Evolutionary conservation across 2,113 vertebrate species (phyloP).

Genomic region (Leptobrachium ailaonicum): DNA sequence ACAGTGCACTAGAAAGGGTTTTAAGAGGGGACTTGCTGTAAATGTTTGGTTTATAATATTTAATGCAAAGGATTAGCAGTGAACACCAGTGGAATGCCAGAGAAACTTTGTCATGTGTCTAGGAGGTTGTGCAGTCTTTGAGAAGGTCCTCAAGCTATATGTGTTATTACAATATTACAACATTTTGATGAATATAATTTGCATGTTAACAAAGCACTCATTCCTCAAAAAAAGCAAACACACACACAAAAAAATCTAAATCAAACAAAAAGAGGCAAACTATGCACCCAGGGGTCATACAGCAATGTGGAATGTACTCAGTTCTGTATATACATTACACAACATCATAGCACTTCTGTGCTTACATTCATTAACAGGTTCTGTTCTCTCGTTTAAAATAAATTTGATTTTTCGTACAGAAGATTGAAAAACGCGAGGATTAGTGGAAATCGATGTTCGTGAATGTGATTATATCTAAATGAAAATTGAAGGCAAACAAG

Average conservation of each 20-base stretch:
- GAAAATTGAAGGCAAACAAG: not conserved
- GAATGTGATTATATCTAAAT: not conserved
- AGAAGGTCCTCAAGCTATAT: conserved; percentile 22
- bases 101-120: conserved; percentile 33
- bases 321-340: conserved; percentile 38
- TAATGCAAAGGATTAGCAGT: conserved; percentile 52
- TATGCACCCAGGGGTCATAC: conserved; percentile 40
- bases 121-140: conserved; percentile 48
- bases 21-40: conserved; percentile 53
- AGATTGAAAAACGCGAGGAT: not conserved
- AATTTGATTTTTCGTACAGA: not conserved
- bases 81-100: conserved; percentile 54
- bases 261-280: conserved; percentile 27
- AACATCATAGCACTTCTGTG: conserved; percentile 37
- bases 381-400: not conserved
- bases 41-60: conserved; percentile 46
- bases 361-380: conserved; percentile 42
- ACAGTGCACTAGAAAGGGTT: conserved; percentile 65
- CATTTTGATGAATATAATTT: conserved; percentile 44
- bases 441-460: not conserved
- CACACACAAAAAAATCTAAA: not conserved
- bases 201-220: conserved; percentile 19
- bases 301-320: conserved; percentile 49
- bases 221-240: conserved; percentile 30
- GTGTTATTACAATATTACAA: conserved; percentile 9